These are phyloP conservation scores for Rhysida immarginata DNA, from an alignment of 1,140 invertebrate species.

Conservation along the genomic window DNA sequence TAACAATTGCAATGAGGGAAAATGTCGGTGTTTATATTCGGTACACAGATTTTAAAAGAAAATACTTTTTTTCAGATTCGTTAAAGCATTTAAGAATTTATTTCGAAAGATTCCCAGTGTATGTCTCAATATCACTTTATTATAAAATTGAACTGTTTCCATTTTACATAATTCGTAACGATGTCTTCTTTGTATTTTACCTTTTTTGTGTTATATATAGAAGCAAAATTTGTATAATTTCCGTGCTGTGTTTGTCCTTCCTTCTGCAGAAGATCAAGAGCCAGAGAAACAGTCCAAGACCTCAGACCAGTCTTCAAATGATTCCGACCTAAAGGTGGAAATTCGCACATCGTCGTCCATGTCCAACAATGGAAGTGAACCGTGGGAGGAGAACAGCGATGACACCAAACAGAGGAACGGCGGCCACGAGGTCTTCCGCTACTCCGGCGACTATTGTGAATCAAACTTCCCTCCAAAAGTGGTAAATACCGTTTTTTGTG, in stretches of 20 bases:
- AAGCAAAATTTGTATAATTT: not conserved
- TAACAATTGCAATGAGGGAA: too few relatives aligned
- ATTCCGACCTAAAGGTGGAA: constrained; percentile 78
- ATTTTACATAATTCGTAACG: too few relatives aligned
- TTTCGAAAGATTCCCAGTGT: too few relatives aligned
- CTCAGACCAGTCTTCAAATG: constrained; percentile 68
- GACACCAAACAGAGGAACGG: constrained; percentile 27
- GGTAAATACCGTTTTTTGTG: constrained; percentile 18
- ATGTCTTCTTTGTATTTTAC: too few relatives aligned
- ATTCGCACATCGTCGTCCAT: constrained; percentile 64
- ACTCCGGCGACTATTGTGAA: constrained; percentile 74
- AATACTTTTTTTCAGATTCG: too few relatives aligned
- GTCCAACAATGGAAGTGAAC: constrained; percentile 45
- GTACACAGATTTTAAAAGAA: too few relatives aligned
- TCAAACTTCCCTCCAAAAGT: constrained; percentile 55
- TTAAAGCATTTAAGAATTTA: too few relatives aligned
- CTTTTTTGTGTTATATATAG: too few relatives aligned
- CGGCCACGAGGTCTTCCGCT: constrained; percentile 48
- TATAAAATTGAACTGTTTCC: too few relatives aligned
- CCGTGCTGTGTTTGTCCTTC: constrained; percentile 14
- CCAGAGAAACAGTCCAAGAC: constrained; percentile 67
- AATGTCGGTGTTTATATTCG: too few relatives aligned
- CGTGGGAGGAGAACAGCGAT: constrained; percentile 36
- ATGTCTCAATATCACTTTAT: too few relatives aligned
- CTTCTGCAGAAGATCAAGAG: constrained; percentile 29